Evolutionary conservation across 2,113 vertebrate species (phyloP).

Genomic region (Pomatorhinus ruficollis): DNA sequence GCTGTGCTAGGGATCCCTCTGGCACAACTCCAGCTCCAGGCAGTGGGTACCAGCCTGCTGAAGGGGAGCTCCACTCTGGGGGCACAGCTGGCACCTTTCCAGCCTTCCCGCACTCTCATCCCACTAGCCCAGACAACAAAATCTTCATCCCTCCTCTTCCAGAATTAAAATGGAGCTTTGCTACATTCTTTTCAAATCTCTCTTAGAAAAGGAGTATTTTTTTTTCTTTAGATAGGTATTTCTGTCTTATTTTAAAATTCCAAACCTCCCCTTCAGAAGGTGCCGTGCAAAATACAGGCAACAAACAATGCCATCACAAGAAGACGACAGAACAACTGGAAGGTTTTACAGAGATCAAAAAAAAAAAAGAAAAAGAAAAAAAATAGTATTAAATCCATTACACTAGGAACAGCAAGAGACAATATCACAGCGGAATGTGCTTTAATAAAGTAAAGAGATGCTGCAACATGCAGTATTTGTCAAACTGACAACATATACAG

Average conservation of each 20-base stretch:
- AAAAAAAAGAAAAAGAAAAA: constrained; percentile 40
- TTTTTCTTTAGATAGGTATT: background rate
- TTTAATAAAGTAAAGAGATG: constrained; percentile 76
- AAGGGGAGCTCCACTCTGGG: rapidly evolving
- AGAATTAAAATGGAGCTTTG: background rate
- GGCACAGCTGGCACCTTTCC: background rate
- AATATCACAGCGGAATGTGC: constrained; percentile 70
- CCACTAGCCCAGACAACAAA: background rate
- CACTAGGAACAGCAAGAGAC: constrained; percentile 75
- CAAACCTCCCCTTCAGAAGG: constrained; percentile 54
- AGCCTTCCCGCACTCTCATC: background rate
- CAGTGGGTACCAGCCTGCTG: background rate
- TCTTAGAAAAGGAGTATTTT: background rate
- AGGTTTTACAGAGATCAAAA: constrained; percentile 68
- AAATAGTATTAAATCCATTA: constrained; percentile 63
- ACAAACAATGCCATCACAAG: constrained; percentile 69
- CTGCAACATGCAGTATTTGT: constrained; percentile 72
- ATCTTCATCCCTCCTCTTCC: background rate
- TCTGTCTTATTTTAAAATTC: background rate
- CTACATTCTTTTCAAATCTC: background rate
- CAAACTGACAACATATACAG: constrained; percentile 75
- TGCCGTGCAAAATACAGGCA: constrained; percentile 58
- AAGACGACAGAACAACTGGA: constrained; percentile 72
- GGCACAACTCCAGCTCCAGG: background rate
- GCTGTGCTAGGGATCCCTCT: background rate